These are phyloP conservation scores for Scytalopus superciliaris DNA, from an alignment of 2,113 vertebrate species.

Conservation along the genomic window DNA sequence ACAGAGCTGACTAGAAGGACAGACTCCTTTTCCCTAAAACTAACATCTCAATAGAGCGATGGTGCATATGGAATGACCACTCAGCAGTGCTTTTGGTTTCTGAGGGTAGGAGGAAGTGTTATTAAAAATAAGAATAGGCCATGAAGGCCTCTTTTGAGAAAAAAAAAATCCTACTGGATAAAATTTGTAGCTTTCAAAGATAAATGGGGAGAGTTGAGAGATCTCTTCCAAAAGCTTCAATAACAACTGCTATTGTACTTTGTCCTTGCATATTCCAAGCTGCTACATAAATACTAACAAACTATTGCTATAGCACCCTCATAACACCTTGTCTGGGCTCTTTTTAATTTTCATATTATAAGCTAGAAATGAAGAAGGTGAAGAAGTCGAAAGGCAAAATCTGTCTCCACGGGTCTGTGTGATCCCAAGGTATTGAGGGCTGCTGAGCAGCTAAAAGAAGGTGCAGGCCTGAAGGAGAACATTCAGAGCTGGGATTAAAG, in stretches of 20 bases:
- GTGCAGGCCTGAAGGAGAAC: neutral
- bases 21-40: neutral
- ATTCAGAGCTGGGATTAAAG: neutral
- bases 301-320: neutral
- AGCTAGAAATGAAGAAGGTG: neutral
- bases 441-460: neutral
- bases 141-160: neutral
- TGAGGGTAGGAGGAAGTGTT: neutral
- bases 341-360: neutral
- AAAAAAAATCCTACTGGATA: neutral
- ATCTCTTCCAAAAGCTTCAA: neutral
- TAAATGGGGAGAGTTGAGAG: neutral
- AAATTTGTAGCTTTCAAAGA: neutral
- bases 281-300: neutral
- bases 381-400: neutral
- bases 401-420: neutral
- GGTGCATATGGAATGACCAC: rapidly evolving
- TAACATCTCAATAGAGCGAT: neutral
- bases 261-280: neutral
- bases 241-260: neutral
- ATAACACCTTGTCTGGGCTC: neutral
- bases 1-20: neutral
- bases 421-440: neutral
- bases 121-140: neutral
- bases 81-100: neutral